Conservation (phyloP, 2,113 vertebrate species). For the Corvus moneduloides region DNA sequence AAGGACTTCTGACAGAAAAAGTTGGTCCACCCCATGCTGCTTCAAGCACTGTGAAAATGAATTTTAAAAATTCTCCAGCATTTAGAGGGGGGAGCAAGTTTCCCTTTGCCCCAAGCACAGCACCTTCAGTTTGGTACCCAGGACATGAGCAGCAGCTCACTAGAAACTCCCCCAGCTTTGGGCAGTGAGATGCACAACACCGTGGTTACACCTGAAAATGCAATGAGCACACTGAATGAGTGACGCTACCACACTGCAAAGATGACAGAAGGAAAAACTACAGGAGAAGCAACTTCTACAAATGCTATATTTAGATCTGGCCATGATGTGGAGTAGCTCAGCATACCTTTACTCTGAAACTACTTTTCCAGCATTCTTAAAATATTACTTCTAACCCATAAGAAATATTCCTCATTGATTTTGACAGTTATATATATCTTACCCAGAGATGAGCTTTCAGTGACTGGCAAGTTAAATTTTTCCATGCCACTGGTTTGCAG, state of each 20-base stretch:
- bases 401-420: conserved; percentile 41
- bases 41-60: background rate
- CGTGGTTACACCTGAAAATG: background rate
- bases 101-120: background rate
- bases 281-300: background rate
- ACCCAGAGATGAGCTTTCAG: conserved; percentile 2
- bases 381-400: background rate
- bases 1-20: background rate
- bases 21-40: background rate
- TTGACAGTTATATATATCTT: conserved; percentile 6
- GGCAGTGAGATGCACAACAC: background rate
- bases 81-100: background rate
- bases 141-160: background rate
- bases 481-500: background rate
- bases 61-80: background rate
- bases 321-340: background rate
- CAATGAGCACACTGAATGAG: background rate
- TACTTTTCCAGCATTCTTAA: conserved; percentile 12
- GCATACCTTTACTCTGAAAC: background rate
- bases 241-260: background rate
- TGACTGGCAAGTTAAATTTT: background rate
- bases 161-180: rapidly evolving
- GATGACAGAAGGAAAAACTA: background rate
- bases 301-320: background rate
- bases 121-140: rapidly evolving